phyloP scores from a whole-genome alignment of 30 jellyfish, hydroid and myxozoan genomes.

The Calvadosia cruxmelitensis region DNA sequence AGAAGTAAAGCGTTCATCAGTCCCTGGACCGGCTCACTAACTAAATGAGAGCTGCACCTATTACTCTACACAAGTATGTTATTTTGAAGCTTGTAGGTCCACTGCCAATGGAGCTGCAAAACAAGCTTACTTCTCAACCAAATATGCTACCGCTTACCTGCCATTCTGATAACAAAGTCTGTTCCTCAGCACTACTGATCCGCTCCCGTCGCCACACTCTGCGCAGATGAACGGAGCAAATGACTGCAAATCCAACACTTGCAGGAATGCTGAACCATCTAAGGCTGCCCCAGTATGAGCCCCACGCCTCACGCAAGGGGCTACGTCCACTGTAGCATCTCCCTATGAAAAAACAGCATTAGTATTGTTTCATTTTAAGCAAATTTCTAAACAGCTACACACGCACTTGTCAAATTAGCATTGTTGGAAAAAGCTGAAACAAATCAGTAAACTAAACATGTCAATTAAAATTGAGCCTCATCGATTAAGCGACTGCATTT shows the following conservation, averaged over 20 bases:
- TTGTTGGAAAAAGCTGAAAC: background rate
- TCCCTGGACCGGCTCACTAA: too few relatives aligned
- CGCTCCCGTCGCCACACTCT: conserved; percentile 68
- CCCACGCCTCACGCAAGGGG: too few relatives aligned
- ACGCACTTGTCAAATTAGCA: background rate
- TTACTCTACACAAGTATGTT: too few relatives aligned
- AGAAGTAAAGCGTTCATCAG: too few relatives aligned
- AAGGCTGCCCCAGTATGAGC: background rate
- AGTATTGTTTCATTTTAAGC: background rate
- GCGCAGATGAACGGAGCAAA: conserved; percentile 59
- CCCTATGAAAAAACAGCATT: background rate
- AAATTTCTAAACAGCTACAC: background rate
- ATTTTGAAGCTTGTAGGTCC: too few relatives aligned
- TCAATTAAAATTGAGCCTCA: too few relatives aligned
- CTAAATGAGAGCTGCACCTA: too few relatives aligned
- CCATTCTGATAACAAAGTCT: conserved; percentile 54
- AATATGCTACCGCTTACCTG: too few relatives aligned
- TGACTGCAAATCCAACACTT: conserved; percentile 88
- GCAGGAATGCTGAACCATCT: conserved; percentile 96
- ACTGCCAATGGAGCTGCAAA: too few relatives aligned
- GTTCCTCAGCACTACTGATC: conserved; percentile 24
- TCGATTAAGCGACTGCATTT: too few relatives aligned
- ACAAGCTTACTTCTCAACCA: too few relatives aligned
- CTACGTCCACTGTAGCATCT: background rate
- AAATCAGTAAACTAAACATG: too few relatives aligned